phyloP scores from a whole-genome alignment of 2,888 invertebrate genomes.

The Argyresthia goedartella region DNA sequence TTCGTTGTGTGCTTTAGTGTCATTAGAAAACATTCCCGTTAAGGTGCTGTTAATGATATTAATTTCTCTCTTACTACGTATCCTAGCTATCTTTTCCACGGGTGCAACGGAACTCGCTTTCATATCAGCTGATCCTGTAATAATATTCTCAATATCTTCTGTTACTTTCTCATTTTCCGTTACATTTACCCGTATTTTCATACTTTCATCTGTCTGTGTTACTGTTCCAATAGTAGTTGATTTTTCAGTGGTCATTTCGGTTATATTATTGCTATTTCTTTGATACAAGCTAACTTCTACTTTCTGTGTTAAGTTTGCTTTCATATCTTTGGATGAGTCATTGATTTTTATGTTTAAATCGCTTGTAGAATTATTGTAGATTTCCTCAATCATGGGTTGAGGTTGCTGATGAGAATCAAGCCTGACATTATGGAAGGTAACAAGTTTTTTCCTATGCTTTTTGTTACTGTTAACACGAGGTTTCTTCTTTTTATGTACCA shows the following conservation, averaged over 20 bases:
- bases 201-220: conserved; percentile 14
- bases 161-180: conserved; percentile 26
- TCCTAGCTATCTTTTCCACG: background rate
- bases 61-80: conserved; percentile 31
- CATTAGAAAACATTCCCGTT: background rate
- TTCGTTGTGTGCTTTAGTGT: no score
- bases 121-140: no score
- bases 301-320: conserved; percentile 8
- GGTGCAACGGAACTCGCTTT: no score
- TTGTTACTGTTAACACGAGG: conserved; percentile 32
- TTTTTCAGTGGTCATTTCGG: conserved; percentile 3
- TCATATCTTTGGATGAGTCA: conserved; percentile 2
- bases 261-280: no score
- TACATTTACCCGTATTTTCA: conserved; percentile 21
- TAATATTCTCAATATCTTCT: conserved; percentile 17
- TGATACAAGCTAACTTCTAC: background rate
- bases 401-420: conserved; percentile 26
- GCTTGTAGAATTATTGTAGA: conserved; percentile 14
- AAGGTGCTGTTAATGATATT: conserved; percentile 2
- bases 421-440: conserved; percentile 41
- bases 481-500: conserved; percentile 55
- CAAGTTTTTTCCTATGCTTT: conserved; percentile 45
- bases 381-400: conserved; percentile 16
- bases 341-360: conserved; percentile 12
- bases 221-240: conserved; percentile 4